Evolutionary conservation across 2,113 vertebrate genomes (phyloP).

Genomic region (Salminus brasiliensis): DNA sequence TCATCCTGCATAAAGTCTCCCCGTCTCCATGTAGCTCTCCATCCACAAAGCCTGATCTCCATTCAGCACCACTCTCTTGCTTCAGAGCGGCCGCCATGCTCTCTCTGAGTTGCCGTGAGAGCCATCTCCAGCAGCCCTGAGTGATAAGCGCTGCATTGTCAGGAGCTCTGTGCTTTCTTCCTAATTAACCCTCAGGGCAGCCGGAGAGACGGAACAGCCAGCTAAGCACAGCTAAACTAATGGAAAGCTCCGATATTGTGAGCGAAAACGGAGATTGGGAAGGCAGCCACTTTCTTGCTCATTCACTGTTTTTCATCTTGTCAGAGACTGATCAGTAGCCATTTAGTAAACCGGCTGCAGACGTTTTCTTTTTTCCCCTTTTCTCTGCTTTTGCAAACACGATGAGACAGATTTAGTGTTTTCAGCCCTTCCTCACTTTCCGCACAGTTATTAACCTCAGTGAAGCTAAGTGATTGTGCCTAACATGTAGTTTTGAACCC

Average conservation of each 20-base stretch:
- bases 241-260: slow-evolving; percentile 54
- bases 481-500: background rate
- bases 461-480: slow-evolving; percentile 18
- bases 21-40: background rate
- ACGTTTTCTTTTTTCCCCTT: background rate
- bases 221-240: slow-evolving; percentile 41
- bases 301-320: slow-evolving; percentile 51
- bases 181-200: slow-evolving; percentile 66
- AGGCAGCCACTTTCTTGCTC: slow-evolving; percentile 32
- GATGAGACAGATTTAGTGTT: slow-evolving; percentile 6
- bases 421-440: background rate
- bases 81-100: background rate
- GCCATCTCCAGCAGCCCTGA: slow-evolving; percentile 24
- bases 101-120: background rate
- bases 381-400: slow-evolving; percentile 22
- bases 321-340: slow-evolving; percentile 57
- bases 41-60: background rate
- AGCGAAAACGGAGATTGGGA: background rate
- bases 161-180: slow-evolving; percentile 31
- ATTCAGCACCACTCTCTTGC: slow-evolving; percentile 28
- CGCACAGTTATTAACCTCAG: slow-evolving; percentile 32
- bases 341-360: slow-evolving; percentile 50
- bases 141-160: slow-evolving; percentile 36
- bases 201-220: background rate
- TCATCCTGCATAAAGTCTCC: background rate